phyloP scores from a whole-genome alignment of 2,113 vertebrate genomes.

The Limanda limanda region DNA sequence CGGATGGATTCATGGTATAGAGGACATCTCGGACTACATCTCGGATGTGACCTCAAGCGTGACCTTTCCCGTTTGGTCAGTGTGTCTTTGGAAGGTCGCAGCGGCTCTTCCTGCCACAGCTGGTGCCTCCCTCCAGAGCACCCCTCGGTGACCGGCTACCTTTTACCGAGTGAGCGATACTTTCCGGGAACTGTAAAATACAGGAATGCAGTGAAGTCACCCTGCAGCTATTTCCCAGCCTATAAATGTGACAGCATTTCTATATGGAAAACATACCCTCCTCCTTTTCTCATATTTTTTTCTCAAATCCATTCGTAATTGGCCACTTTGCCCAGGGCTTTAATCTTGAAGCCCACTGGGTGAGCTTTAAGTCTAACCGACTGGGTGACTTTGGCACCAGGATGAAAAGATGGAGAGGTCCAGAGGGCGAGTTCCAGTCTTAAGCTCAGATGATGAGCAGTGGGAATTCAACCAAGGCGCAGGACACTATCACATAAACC shows the following conservation, averaged over 20 bases:
- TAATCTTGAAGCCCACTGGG: conserved; percentile 42
- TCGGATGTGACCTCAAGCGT: conserved; percentile 20
- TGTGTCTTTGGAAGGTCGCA: conserved; percentile 25
- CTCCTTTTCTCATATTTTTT: conserved; percentile 7
- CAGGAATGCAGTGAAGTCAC: conserved; percentile 79
- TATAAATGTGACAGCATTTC: conserved; percentile 81
- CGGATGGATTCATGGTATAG: conserved; percentile 48
- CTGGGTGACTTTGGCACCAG: conserved; percentile 35
- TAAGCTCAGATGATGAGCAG: conserved; percentile 58
- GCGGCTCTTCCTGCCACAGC: conserved; percentile 40
- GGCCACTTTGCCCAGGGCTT: conserved; percentile 55
- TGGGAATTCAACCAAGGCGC: conserved; percentile 23
- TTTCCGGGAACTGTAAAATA: conserved; percentile 72
- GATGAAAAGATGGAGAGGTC: conserved; percentile 38
- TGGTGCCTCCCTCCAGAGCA: conserved; percentile 18
- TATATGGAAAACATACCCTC: conserved; percentile 74
- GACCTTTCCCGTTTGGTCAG: conserved; percentile 32
- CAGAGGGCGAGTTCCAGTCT: conserved; percentile 36
- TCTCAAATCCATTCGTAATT: conserved; percentile 62
- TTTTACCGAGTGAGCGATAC: conserved; percentile 46
- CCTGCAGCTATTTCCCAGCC: conserved; percentile 75
- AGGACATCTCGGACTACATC: conserved; percentile 13
- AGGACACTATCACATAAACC: conserved; percentile 8
- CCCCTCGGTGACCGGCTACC: conserved; percentile 46
- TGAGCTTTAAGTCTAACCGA: conserved; percentile 41